A percentile compares a stretch with the other conserved stretches of the same genome.
Conservation (phyloP, 2,888 invertebrate species). For the Leistus spinibarbis region DNA sequence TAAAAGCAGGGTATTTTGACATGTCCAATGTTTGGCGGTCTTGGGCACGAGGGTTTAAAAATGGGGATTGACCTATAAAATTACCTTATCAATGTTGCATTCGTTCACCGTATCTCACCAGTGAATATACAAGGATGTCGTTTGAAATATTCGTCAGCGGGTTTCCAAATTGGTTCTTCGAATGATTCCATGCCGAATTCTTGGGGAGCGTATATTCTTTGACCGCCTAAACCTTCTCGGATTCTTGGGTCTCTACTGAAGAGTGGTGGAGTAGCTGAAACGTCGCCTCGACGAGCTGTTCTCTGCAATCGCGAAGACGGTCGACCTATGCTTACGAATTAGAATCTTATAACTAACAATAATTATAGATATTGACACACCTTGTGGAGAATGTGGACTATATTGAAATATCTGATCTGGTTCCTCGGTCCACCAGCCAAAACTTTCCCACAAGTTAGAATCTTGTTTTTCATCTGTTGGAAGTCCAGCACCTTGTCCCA, state of each 20-base stretch:
- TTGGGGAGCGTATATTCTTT: conserved; percentile 38
- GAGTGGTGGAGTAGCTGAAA: conserved; percentile 46
- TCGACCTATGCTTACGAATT: background rate
- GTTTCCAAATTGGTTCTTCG: conserved; percentile 40
- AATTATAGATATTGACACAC: background rate
- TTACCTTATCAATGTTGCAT: background rate
- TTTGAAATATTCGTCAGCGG: conserved; percentile 40
- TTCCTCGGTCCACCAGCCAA: conserved; percentile 27
- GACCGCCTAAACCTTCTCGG: conserved; percentile 40
- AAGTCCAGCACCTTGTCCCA: conserved; percentile 12
- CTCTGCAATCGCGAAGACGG: background rate
- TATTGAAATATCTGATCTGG: conserved; percentile 23
- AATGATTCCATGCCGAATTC: conserved; percentile 43
- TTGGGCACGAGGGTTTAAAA: background rate
- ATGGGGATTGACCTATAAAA: background rate
- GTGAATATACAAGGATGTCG: conserved; percentile 16
- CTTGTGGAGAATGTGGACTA: conserved; percentile 16
- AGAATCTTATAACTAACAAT: background rate
- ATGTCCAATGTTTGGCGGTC: conserved; percentile 1
- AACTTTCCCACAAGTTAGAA: conserved; percentile 22
- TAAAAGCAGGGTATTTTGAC: conserved; percentile 13
- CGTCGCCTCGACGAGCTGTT: conserved; percentile 36
- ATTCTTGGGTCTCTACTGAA: conserved; percentile 44
- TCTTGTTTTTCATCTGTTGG: conserved; percentile 25
- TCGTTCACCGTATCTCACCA: background rate